These are phyloP conservation scores for Dynastes maya DNA, from an alignment of 2,888 invertebrate species.

Conservation along the genomic window DNA sequence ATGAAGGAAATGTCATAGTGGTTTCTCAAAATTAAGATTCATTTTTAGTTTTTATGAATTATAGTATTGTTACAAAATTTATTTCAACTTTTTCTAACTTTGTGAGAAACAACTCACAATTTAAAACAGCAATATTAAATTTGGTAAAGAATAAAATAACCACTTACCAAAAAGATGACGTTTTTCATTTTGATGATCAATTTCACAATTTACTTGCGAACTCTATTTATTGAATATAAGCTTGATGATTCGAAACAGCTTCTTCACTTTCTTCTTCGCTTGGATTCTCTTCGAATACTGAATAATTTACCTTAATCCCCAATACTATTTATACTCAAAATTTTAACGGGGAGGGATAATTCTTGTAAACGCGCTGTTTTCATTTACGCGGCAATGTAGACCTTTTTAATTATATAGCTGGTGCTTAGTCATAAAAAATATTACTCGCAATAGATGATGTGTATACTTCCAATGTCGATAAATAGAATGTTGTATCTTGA, in stretches of 20 bases:
- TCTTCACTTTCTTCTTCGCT: not conserved
- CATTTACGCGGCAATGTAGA: conserved; percentile 21
- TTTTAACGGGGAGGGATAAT: not conserved
- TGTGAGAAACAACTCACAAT: no score
- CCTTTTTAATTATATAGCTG: not conserved
- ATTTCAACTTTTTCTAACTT: no score
- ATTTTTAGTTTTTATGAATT: no score
- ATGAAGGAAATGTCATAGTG: no score
- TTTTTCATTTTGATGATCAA: not conserved
- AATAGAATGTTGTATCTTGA: not conserved
- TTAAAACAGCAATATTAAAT: no score
- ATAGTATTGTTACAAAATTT: no score
- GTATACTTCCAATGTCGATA: not conserved
- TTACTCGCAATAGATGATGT: not conserved
- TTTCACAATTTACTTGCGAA: not conserved
- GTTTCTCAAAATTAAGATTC: no score
- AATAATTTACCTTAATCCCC: not conserved
- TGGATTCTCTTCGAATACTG: not conserved
- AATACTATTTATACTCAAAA: not conserved
- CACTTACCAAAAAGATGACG: not conserved
- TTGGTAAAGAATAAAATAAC: no score
- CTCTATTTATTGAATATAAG: not conserved
- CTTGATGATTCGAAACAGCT: not conserved
- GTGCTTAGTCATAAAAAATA: no score
- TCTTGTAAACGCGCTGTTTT: not conserved